A percentile compares a stretch with the other conserved stretches of the same genome.
Evolutionary conservation across 2,113 vertebrate genomes (phyloP).

Genomic region (Limanda limanda): DNA sequence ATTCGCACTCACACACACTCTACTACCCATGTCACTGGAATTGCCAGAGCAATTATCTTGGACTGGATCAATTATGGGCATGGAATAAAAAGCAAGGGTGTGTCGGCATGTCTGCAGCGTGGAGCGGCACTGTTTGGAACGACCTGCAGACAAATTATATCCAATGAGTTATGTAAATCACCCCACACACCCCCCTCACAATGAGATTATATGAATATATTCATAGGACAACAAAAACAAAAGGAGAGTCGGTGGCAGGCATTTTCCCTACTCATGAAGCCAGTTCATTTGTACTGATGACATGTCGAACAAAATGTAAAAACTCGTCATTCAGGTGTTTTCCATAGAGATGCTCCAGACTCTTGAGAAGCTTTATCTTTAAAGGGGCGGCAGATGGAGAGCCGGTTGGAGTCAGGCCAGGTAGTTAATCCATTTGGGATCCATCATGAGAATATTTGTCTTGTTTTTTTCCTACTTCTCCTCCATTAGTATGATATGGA

Average conservation of each 20-base stretch:
- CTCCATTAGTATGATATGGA: constrained; percentile 7
- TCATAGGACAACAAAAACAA: constrained; percentile 64
- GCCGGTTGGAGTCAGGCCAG: constrained; percentile 34
- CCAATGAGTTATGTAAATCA: constrained; percentile 68
- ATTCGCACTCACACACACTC: constrained; percentile 20
- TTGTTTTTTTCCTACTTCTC: constrained; percentile 13
- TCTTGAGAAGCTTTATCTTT: constrained; percentile 43
- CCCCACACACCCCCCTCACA: constrained; percentile 44
- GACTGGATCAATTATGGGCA: constrained; percentile 60
- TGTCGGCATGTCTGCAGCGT: constrained; percentile 38
- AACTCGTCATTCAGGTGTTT: constrained; percentile 47
- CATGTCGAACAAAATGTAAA: constrained; percentile 56
- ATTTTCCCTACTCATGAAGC: constrained; percentile 44
- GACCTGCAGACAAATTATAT: constrained; percentile 65
- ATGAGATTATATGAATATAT: constrained; percentile 77
- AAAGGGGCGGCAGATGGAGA: constrained; percentile 40
- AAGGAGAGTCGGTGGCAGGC: constrained; percentile 41
- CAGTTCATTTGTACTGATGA: constrained; percentile 68
- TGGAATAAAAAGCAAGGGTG: constrained; percentile 67
- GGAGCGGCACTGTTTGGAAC: constrained; percentile 30
- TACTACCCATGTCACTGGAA: constrained; percentile 34
- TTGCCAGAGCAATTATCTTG: constrained; percentile 67
- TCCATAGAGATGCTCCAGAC: constrained; percentile 33
- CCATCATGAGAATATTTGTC: constrained; percentile 46
- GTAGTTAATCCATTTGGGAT: constrained; percentile 53